Evolutionary conservation across 2,113 vertebrate species (phyloP).

Genomic region (Pipa parva): DNA sequence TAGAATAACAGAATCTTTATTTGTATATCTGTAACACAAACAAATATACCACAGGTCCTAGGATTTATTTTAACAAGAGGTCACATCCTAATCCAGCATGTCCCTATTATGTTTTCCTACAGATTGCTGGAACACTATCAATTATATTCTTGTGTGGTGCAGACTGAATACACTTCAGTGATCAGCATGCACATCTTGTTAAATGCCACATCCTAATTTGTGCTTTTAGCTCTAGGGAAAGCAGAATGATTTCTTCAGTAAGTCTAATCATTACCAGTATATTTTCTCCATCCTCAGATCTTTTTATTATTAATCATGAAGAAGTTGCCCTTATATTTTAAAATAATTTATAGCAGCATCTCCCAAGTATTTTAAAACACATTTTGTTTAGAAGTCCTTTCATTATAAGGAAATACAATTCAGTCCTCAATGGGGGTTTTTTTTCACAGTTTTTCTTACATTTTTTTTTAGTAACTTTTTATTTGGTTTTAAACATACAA

Average conservation of each 20-base stretch:
- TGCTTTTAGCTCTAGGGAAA: conserved; percentile 40
- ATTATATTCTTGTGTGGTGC: conserved; percentile 42
- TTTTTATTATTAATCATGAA: conserved; percentile 37
- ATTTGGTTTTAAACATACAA: too few species aligned
- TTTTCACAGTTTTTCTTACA: neutral
- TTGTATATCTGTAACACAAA: conserved; percentile 6
- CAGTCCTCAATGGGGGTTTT: too few species aligned
- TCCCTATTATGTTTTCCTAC: conserved; percentile 15
- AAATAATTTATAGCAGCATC: conserved; percentile 11
- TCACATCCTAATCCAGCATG: conserved; percentile 32
- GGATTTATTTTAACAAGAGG: conserved; percentile 25
- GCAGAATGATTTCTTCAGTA: conserved; percentile 35
- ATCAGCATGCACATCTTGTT: conserved; percentile 40
- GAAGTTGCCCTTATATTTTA: conserved; percentile 22
- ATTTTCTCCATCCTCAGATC: conserved; percentile 33
- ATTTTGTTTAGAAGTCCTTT: too few species aligned
- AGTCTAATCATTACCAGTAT: conserved; percentile 40
- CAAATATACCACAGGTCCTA: conserved; percentile 12
- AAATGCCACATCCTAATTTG: conserved; percentile 42
- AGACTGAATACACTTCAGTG: conserved; percentile 38
- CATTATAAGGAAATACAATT: too few species aligned
- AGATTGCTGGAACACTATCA: conserved; percentile 39
- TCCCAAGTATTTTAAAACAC: conserved; percentile 8
- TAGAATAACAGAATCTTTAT: neutral
- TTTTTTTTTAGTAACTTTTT: neutral